A percentile compares a stretch with the other conserved stretches of the same genome.
Evolutionary conservation across 2,797 vertebrate species (phyloP).

Genomic region (Hoplostethus atlanticus): DNA sequence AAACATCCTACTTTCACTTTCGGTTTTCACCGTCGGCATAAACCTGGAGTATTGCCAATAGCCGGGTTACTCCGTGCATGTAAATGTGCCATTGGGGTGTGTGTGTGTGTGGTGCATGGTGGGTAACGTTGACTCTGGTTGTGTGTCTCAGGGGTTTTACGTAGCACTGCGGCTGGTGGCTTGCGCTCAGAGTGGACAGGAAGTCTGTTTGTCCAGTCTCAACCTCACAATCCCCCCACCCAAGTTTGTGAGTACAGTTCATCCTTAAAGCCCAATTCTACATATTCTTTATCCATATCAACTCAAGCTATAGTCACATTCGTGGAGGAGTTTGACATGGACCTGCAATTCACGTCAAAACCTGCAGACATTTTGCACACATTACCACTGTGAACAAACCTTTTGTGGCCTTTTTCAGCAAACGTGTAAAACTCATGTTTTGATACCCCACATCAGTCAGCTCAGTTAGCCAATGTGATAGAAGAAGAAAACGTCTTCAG

Average conservation of each 20-base stretch:
- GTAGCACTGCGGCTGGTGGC: conserved; percentile 93
- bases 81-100: background rate
- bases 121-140: conserved; percentile 9
- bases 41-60: background rate
- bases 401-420: background rate
- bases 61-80: background rate
- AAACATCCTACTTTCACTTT: too few relatives aligned
- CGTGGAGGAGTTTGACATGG: background rate
- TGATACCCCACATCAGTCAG: too few relatives aligned
- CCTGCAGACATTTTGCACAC: background rate
- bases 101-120: background rate
- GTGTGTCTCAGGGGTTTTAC: conserved; percentile 90
- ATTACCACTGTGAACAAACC: background rate
- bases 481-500: background rate
- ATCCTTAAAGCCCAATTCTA: background rate
- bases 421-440: too few relatives aligned
- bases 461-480: background rate
- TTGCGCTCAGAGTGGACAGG: conserved; percentile 94
- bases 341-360: background rate
- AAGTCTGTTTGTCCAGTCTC: conserved; percentile 90
- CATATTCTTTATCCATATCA: background rate
- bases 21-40: too few relatives aligned
- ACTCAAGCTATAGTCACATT: too few relatives aligned
- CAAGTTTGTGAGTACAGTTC: conserved; percentile 92
- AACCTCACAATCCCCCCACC: conserved; percentile 90